A percentile compares a stretch with the other conserved stretches of the same genome.
Conservation (phyloP, 1,140 invertebrate genomes). For the Dreissena polymorpha region DNA sequence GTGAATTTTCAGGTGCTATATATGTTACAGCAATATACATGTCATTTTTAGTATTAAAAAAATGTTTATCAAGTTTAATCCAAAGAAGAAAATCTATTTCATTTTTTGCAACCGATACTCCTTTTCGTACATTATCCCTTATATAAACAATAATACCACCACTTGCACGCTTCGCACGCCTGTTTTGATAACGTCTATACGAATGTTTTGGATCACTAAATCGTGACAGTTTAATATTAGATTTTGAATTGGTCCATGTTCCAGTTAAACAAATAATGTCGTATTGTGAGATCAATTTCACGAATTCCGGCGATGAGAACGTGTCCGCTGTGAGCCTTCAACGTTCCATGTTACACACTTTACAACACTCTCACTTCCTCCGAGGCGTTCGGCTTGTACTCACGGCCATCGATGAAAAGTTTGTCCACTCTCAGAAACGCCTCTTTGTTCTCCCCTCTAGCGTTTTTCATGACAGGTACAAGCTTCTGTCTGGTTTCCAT, state of each 20-base stretch:
- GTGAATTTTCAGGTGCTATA: conserved; percentile 20
- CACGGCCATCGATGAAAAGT: conserved; percentile 14
- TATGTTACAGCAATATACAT: conserved; percentile 20
- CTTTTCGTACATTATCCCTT: conserved; percentile 24
- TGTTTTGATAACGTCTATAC: conserved; percentile 28
- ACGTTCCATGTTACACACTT: conserved; percentile 30
- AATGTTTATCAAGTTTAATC: conserved; percentile 31
- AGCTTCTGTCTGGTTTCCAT: conserved; percentile 13
- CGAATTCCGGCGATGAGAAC: conserved; percentile 6
- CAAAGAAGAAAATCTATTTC: conserved; percentile 17
- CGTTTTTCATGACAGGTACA: conserved; percentile 19
- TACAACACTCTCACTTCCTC: conserved; percentile 17
- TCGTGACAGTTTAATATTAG: conserved; percentile 20
- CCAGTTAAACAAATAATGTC: conserved; percentile 31
- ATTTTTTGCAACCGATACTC: conserved; percentile 25
- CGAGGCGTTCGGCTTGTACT: not conserved
- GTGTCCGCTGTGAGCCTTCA: conserved; percentile 14
- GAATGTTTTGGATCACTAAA: conserved; percentile 35
- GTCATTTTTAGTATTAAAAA: conserved; percentile 15
- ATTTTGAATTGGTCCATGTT: conserved; percentile 25
- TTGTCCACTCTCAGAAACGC: conserved; percentile 20
- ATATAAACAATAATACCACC: conserved; percentile 27
- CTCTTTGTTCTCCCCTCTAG: conserved; percentile 5
- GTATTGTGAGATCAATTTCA: conserved; percentile 2
- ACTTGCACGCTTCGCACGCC: conserved; percentile 14